phyloP scores from a whole-genome alignment of 2,888 invertebrate genomes.

The Drosophila pseudotalamancana region DNA sequence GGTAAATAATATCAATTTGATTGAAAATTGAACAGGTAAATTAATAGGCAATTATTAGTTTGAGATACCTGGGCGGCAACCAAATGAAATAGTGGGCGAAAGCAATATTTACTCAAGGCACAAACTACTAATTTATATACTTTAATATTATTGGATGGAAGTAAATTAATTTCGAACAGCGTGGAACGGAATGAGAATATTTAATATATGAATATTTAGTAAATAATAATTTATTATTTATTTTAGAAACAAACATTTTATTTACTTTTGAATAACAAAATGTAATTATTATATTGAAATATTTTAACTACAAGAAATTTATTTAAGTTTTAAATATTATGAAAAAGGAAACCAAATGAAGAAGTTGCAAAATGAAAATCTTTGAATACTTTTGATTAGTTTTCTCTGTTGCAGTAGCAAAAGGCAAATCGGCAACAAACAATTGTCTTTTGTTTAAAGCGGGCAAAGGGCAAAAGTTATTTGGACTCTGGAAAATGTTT shows the following conservation, averaged over 20 bases:
- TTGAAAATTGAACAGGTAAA: conserved; percentile 24
- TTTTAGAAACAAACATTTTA: too few species aligned
- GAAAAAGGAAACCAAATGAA: background rate
- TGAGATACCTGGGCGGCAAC: background rate
- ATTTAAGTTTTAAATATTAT: too few species aligned
- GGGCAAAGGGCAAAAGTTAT: conserved; percentile 23
- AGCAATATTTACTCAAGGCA: background rate
- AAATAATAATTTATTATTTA: background rate
- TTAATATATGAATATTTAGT: background rate
- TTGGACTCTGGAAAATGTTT: conserved; percentile 18
- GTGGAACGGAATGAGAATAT: background rate
- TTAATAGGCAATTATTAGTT: conserved; percentile 27
- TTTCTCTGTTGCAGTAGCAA: background rate
- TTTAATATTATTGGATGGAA: background rate
- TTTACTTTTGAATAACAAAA: too few species aligned
- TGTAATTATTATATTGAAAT: too few species aligned
- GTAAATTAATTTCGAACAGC: background rate
- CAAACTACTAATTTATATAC: background rate
- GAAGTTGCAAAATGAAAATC: conserved; percentile 6
- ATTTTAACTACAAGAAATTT: too few species aligned
- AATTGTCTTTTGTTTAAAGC: conserved; percentile 24
- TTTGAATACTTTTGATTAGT: conserved; percentile 17
- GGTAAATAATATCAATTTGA: conserved; percentile 41
- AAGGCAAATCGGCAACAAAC: conserved; percentile 20
- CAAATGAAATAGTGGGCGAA: background rate